phyloP scores from a whole-genome alignment of 2,797 vertebrate genomes.

The Gobio occitaniae region DNA sequence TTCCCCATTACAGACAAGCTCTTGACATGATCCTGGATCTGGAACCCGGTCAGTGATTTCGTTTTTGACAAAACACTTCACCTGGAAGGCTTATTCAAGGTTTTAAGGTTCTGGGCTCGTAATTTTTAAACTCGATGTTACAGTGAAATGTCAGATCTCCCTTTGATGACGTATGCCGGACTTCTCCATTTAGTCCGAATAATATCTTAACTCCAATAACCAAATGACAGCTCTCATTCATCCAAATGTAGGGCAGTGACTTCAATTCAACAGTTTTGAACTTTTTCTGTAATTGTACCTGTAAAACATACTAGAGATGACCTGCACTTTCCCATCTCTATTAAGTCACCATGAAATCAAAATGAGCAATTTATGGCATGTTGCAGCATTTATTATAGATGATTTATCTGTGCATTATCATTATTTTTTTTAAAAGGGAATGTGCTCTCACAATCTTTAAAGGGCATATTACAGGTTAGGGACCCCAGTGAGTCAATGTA shows the following conservation, averaged over 20 bases:
- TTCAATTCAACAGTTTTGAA: too few species aligned
- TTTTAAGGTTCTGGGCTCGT: not conserved
- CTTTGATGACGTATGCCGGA: not conserved
- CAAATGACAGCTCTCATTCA: too few species aligned
- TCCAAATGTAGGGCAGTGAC: too few species aligned
- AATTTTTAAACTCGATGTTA: not conserved
- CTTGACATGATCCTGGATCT: constrained; percentile 95
- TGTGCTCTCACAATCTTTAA: not conserved
- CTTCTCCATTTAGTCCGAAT: not conserved
- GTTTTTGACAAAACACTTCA: not conserved
- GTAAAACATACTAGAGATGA: not conserved
- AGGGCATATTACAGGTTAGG: too few species aligned
- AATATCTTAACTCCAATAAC: not conserved
- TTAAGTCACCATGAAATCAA: not conserved
- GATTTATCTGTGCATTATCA: not conserved
- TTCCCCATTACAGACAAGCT: constrained; percentile 92
- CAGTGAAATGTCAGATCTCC: not conserved
- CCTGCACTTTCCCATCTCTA: not conserved
- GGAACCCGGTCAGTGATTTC: constrained; percentile 82
- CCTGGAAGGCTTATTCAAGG: too few species aligned
- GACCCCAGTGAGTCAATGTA: too few species aligned
- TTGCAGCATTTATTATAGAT: not conserved
- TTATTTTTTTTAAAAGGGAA: not conserved
- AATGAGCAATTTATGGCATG: not conserved
- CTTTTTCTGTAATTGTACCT: not conserved